Evolutionary conservation across 2,797 vertebrate species (phyloP).

Genomic region (Pangasius mekongensis): DNA sequence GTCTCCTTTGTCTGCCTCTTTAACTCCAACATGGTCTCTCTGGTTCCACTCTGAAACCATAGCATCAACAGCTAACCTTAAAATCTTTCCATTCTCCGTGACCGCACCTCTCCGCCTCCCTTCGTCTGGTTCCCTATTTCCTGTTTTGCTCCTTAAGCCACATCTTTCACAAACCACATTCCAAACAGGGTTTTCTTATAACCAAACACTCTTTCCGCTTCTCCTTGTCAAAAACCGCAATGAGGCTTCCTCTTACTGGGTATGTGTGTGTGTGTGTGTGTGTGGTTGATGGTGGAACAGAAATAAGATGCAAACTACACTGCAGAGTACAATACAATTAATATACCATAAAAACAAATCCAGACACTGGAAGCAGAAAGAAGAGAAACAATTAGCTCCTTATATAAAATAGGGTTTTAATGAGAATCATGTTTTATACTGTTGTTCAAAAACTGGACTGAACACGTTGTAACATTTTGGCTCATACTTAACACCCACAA

Average conservation of each 20-base stretch:
- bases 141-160: background rate
- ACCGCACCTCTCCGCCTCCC: conserved; percentile 18
- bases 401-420: conserved; percentile 12
- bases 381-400: background rate
- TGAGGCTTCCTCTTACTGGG: conserved; percentile 7
- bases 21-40: conserved; percentile 8
- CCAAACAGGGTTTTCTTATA: conserved; percentile 9
- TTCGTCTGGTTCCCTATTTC: background rate
- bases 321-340: background rate
- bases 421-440: background rate
- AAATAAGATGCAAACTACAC: background rate
- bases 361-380: background rate
- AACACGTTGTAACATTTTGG: background rate
- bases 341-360: background rate
- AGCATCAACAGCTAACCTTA: conserved; percentile 28
- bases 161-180: conserved; percentile 43
- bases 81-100: background rate
- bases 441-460: background rate
- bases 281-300: background rate
- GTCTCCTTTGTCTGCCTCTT: conserved; percentile 24
- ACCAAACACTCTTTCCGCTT: conserved; percentile 30
- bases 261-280: background rate
- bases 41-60: conserved; percentile 27
- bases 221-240: conserved; percentile 50
- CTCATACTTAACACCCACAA: background rate